Evolutionary conservation across 2,888 invertebrate species (phyloP).

Genomic region (Melinaea menophilus): DNA sequence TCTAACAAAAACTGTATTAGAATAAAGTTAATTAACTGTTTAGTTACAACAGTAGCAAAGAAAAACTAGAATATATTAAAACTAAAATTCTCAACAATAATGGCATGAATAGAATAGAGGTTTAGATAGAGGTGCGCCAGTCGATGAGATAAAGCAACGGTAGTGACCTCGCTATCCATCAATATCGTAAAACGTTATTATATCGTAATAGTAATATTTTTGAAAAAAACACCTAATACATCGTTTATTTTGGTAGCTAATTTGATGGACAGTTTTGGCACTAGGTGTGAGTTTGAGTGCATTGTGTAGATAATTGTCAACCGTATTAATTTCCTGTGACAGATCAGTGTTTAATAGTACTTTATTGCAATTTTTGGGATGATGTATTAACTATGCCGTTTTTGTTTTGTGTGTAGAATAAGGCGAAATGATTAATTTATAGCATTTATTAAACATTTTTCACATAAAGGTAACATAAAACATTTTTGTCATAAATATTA

Average conservation of each 20-base stretch:
- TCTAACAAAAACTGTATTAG: slow-evolving; percentile 46
- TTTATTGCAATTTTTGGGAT: slow-evolving; percentile 15
- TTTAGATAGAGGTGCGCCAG: slow-evolving; percentile 61
- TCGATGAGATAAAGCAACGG: slow-evolving; percentile 59
- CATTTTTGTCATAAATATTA: slow-evolving; percentile 64
- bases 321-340: slow-evolving; percentile 12
- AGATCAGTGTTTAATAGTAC: slow-evolving; percentile 1
- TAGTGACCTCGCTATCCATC: slow-evolving; percentile 50
- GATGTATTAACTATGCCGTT: slow-evolving; percentile 20
- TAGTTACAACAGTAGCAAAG: slow-evolving; percentile 71
- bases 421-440: slow-evolving; percentile 72
- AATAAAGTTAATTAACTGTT: slow-evolving; percentile 68
- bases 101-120: slow-evolving; percentile 59
- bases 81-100: slow-evolving; percentile 46
- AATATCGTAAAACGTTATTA: slow-evolving; percentile 20
- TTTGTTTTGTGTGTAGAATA: slow-evolving; percentile 58
- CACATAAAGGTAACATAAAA: slow-evolving; percentile 76
- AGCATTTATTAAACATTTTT: slow-evolving; percentile 75
- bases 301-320: slow-evolving; percentile 37
- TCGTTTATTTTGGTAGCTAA: not conserved
- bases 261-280: slow-evolving; percentile 49
- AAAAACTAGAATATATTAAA: slow-evolving; percentile 57
- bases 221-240: slow-evolving; percentile 5
- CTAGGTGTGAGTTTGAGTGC: slow-evolving; percentile 50
- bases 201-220: slow-evolving; percentile 10